Evolutionary conservation across 2,888 invertebrate genomes (phyloP).

Genomic region (Leucozona laternaria): DNA sequence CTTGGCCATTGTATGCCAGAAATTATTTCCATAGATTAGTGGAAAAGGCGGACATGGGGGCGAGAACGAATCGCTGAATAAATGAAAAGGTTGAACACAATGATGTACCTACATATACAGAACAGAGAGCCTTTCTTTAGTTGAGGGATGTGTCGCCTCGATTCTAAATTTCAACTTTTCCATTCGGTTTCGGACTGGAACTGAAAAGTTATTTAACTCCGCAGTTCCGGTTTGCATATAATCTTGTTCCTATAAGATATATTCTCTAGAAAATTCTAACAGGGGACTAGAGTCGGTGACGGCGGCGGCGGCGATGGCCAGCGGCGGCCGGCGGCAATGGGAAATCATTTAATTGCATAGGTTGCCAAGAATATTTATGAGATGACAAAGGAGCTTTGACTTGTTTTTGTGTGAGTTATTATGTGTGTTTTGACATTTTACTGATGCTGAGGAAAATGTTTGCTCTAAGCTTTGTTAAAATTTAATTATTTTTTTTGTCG

Average conservation of each 20-base stretch:
- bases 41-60: slow-evolving; percentile 34
- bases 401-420: slow-evolving; percentile 12
- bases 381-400: slow-evolving; percentile 13
- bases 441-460: background rate
- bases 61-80: slow-evolving; percentile 28
- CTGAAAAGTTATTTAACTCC: slow-evolving; percentile 47
- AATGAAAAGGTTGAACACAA: slow-evolving; percentile 34
- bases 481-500: background rate
- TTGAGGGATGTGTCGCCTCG: slow-evolving; percentile 48
- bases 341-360: slow-evolving; percentile 54
- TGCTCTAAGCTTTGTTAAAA: background rate
- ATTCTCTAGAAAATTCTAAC: slow-evolving; percentile 1
- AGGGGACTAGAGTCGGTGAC: background rate
- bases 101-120: background rate
- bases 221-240: slow-evolving; percentile 44
- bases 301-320: no score
- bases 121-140: background rate
- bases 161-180: slow-evolving; percentile 17
- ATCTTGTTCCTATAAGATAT: background rate
- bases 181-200: background rate
- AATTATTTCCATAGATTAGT: slow-evolving; percentile 40
- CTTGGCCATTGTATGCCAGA: slow-evolving; percentile 49
- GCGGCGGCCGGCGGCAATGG: background rate
- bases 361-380: slow-evolving; percentile 46
- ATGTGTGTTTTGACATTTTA: slow-evolving; percentile 32